Base-by-base conservation (phyloP, 2,113 vertebrate genomes). In the Heterotis niloticus region DNA sequence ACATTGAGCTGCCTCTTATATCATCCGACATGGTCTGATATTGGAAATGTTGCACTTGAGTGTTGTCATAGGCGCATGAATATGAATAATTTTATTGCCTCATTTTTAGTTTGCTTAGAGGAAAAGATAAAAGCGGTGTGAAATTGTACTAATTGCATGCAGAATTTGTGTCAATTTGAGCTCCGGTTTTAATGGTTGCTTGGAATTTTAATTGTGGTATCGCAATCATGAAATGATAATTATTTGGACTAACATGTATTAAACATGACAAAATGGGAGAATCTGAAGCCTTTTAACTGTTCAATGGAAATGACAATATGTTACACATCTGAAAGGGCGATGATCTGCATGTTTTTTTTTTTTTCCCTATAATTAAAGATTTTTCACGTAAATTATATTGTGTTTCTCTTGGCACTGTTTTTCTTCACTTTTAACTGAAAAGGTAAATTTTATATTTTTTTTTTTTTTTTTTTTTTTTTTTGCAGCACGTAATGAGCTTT, bases 401-500 rank as follows among this genome's bases (percentile, higher is more conserved):
- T 82, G 67, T 86, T 88, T 80, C 75, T 86, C 84, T 76, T 86
- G 73, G 78, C 83, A 87, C 84, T 78, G 82, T 87, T 86, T 86
- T 87, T 85, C 89, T 82, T 85, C 54, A 5, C 23, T 78, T 59
- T 76, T 29, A 65, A 75, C 34, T 44, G 3, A 44, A 44, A 44
- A 44, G 34, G 34, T 7, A 4, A 44, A 44, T 44, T 44, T 4
- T 44, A 91, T 88, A 89, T 84, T 84, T 83, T 90, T 91, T 88
- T n/a, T n/a, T n/a, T 84, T 84, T 83, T 90, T 91, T 88, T n/a
- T n/a, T n/a, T n/a, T n/a, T n/a, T n/a, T n/a, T n/a, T n/a, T n/a
- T n/a, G n/a, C 87, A 88, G 87, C 83, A 69, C 87, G 88, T 91
- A 90, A 90, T 88, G 88, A 90, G 88, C 79, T 76, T 88, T 90